phyloP scores from a whole-genome alignment of 2,113 vertebrate species.

The Stegostoma tigrinum region DNA sequence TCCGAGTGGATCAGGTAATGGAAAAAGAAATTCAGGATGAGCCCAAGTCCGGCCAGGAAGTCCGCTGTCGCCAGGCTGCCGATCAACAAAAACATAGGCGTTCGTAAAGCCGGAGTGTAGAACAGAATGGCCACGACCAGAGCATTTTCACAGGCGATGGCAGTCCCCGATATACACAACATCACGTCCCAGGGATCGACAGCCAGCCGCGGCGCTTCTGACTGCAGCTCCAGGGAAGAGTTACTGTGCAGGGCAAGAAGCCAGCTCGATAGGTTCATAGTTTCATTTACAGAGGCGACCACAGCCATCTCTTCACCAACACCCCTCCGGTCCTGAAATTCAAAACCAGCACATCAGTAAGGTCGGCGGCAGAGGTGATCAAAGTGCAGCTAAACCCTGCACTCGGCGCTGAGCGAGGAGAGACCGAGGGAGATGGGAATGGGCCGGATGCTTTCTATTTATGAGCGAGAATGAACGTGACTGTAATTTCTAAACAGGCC shows the following conservation, averaged over 20 bases:
- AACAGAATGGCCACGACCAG: slow-evolving; percentile 92
- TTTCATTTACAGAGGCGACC: slow-evolving; percentile 63
- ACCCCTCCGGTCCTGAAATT: background rate
- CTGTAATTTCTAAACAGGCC: background rate
- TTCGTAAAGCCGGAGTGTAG: slow-evolving; percentile 81
- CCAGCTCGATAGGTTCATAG: slow-evolving; percentile 52
- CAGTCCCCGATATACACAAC: slow-evolving; percentile 87
- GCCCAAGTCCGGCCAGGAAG: slow-evolving; percentile 84
- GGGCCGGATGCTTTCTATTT: background rate
- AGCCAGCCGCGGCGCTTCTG: slow-evolving; percentile 53
- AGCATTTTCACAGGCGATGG: slow-evolving; percentile 92
- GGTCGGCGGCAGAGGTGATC: background rate
- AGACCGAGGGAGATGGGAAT: background rate
- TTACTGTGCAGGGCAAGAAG: slow-evolving; percentile 46
- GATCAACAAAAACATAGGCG: slow-evolving; percentile 90
- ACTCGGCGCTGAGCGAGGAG: background rate
- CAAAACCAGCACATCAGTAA: background rate
- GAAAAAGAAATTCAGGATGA: slow-evolving; percentile 94
- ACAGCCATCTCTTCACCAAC: slow-evolving; percentile 66
- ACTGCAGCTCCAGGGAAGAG: slow-evolving; percentile 64
- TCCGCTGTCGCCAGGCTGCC: slow-evolving; percentile 93
- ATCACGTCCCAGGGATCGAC: slow-evolving; percentile 94
- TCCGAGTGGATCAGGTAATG: slow-evolving; percentile 87
- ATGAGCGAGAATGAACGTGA: background rate
- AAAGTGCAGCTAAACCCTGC: background rate